Percentiles rank a stretch among this genome's conserved stretches.
Conservation (phyloP, 2,797 vertebrate species). For the Gobio occitaniae region DNA sequence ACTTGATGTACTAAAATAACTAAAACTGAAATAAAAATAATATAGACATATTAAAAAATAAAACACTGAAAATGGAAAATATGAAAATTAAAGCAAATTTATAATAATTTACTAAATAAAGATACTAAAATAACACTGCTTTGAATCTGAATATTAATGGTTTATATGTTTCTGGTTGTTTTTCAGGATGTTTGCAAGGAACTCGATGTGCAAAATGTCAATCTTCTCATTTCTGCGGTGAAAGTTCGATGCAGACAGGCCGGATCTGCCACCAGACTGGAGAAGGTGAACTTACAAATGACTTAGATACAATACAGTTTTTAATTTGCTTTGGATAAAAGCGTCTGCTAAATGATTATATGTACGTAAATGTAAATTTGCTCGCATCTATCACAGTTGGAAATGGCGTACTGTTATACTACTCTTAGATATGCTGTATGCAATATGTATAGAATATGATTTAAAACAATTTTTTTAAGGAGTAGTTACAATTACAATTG, state of each 20-base stretch:
- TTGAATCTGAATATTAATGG: neutral
- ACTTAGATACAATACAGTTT: no score
- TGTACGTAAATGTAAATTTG: neutral
- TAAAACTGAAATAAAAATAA: neutral
- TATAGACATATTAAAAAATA: neutral
- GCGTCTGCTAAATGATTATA: no score
- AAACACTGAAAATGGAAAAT: neutral
- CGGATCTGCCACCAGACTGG: conserved; percentile 29
- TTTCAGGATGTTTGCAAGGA: conserved; percentile 62
- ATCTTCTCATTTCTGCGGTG: conserved; percentile 42
- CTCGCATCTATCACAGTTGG: neutral
- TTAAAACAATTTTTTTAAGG: no score
- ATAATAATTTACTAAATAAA: no score
- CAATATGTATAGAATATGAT: neutral
- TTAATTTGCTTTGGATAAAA: no score
- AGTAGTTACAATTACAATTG: neutral
- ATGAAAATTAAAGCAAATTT: neutral
- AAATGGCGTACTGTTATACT: no score
- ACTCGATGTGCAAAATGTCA: conserved; percentile 51
- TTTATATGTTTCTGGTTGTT: neutral
- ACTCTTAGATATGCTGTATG: neutral
- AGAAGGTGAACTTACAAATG: conserved; percentile 46
- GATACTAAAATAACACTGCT: neutral
- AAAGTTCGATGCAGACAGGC: conserved; percentile 26
- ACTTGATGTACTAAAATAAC: neutral